Evolutionary conservation across 2,113 vertebrate species (phyloP).

Genomic region (Oncorhynchus masou): DNA sequence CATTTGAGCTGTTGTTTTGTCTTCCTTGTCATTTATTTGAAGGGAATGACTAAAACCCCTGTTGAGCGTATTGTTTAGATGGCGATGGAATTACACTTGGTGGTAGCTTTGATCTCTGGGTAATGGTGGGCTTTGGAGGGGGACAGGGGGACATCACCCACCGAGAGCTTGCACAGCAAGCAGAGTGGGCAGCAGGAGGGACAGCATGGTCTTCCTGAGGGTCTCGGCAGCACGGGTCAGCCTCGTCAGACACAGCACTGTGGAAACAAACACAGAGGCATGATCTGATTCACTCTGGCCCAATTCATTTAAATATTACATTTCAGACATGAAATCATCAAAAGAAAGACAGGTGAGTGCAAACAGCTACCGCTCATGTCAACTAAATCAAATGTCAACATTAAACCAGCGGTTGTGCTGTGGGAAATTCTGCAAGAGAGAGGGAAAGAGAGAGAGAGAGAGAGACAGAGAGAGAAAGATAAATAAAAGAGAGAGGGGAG

Average conservation of each 20-base stretch:
- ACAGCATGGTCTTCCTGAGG: constrained; percentile 57
- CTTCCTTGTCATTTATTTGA: constrained; percentile 38
- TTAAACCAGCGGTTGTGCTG: neutral
- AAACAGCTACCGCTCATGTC: neutral
- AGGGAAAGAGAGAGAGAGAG: neutral
- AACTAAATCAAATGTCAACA: neutral
- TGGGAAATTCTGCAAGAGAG: neutral
- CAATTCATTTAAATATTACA: constrained; percentile 10
- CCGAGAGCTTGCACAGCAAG: constrained; percentile 63
- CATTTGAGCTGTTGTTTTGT: constrained; percentile 39
- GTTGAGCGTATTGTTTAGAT: constrained; percentile 47
- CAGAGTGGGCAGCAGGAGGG: constrained; percentile 64
- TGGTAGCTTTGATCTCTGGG: constrained; percentile 22
- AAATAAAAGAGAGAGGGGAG: neutral
- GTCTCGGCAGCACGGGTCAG: constrained; percentile 38
- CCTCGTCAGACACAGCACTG: constrained; percentile 66
- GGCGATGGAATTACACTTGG: constrained; percentile 38
- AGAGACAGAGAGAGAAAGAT: neutral
- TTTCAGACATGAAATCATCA: neutral
- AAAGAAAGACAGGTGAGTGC: neutral
- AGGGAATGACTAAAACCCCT: constrained; percentile 40
- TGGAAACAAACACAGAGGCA: constrained; percentile 37
- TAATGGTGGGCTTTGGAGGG: constrained; percentile 25
- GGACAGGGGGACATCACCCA: constrained; percentile 50
- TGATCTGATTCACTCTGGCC: neutral